Base-by-base conservation (phyloP, 2,888 invertebrate genomes). In the Lasius fuliginosus region DNA sequence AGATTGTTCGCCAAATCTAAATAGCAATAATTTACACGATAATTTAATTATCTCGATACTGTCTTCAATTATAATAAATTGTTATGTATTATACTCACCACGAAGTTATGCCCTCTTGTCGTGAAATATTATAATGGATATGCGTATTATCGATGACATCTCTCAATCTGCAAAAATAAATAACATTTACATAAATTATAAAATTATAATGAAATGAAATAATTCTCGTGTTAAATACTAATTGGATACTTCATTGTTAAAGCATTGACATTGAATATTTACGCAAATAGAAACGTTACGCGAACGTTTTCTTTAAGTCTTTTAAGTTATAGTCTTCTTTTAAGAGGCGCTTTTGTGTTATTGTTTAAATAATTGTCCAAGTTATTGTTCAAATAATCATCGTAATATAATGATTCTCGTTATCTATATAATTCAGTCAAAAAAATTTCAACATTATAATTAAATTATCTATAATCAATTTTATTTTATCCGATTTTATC, bases 391-490 rank as follows among this genome's bases (percentile, higher is more conserved):
- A 68, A 68, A 69, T 58, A 56, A 12, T 8, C 11, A 33, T 69
- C 4, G 2, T n/a, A 71, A 71, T 79, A 11, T 3, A 11, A 79
- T 79, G 58, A 33, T 42, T 42, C 8, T 23, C 1, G 6, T 56
- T 53, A 49, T 8, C 1, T 56, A 9, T 9, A 3, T 40, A 40
- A 77, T 56, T 56, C 58, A 33, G 15, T 42, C 11, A 27, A 30
- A 67, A 30, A 53, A 76, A 1, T 23, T 67, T 68, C 27, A 12
- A n/a, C 18, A 27, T 27, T 12, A 4, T 40, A 68, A 77, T 40
- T 67, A 23, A 36, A 71, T 71, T 42, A 30, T 30, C 40, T 15
- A 30, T 42, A 69, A 56, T 69, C 8, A 40, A 58, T 79, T 58
- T 46, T 23, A 42, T 71, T 79, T 71, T 23, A 23, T 18, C 2